Evolutionary conservation across 2,888 invertebrate species (phyloP).

Genomic region (Eristalis arbustorum): DNA sequence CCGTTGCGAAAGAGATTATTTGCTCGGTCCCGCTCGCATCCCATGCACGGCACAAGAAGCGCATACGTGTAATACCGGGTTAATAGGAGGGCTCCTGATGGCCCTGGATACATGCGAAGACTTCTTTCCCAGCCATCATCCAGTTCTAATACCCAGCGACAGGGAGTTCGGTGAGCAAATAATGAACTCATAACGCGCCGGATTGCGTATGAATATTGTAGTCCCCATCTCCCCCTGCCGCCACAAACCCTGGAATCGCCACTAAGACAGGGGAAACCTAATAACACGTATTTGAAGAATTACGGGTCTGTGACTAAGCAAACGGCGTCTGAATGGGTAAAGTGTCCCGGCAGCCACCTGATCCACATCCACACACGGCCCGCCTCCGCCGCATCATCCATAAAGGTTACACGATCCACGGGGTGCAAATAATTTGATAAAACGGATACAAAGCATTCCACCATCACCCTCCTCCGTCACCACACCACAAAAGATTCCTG

Average conservation of each 20-base stretch:
- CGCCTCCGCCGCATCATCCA: not conserved
- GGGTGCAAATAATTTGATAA: slow-evolving; percentile 66
- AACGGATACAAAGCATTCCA: slow-evolving; percentile 28
- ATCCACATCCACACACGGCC: not conserved
- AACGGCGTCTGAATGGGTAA: slow-evolving; percentile 22
- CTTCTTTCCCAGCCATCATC: slow-evolving; percentile 32
- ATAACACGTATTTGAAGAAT: slow-evolving; percentile 65
- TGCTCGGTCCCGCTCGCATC: slow-evolving; percentile 22
- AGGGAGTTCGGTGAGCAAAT: slow-evolving; percentile 40
- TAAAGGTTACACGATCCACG: slow-evolving; percentile 35
- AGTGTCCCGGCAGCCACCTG: slow-evolving; percentile 49
- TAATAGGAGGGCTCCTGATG: slow-evolving; percentile 57
- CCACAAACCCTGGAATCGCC: slow-evolving; percentile 30
- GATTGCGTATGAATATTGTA: slow-evolving; percentile 57
- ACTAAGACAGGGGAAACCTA: slow-evolving; percentile 43
- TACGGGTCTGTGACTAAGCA: slow-evolving; percentile 56
- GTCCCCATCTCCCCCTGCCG: slow-evolving; percentile 1
- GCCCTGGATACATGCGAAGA: slow-evolving; percentile 28
- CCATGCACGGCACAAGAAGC: slow-evolving; percentile 3
- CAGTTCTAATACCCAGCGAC: slow-evolving; percentile 25
- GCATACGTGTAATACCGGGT: slow-evolving; percentile 29
- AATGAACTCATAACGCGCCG: slow-evolving; percentile 67
- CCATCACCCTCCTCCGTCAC: not conserved
- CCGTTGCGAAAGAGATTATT: slow-evolving; percentile 60
- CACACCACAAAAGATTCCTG: too few species aligned